Percentiles rank a stretch among this genome's conserved stretches.
Evolutionary conservation across 1,140 invertebrate species (phyloP).

Genomic region (Adoxophyes honmai): DNA sequence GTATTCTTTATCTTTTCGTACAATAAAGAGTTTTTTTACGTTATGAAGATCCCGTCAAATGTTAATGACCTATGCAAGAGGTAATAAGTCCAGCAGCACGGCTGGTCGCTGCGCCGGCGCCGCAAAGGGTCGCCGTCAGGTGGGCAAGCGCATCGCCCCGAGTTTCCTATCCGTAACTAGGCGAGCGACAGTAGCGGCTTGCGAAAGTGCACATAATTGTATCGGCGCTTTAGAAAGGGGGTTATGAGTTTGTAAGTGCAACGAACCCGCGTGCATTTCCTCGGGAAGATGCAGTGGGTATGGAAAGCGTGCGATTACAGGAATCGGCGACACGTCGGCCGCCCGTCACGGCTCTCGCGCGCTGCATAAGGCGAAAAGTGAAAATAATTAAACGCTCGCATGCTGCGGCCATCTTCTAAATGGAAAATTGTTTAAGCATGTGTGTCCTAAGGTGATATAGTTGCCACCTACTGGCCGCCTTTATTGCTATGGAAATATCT

Average conservation of each 20-base stretch:
- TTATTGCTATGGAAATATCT: too few relatives aligned
- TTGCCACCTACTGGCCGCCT: too few relatives aligned
- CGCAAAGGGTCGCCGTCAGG: slow-evolving; percentile 37
- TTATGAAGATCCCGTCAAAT: not conserved
- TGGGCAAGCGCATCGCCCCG: slow-evolving; percentile 57
- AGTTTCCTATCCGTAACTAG: slow-evolving; percentile 74
- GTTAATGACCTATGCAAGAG: not conserved
- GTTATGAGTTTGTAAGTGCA: slow-evolving; percentile 76
- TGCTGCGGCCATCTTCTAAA: too few relatives aligned
- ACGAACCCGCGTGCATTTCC: slow-evolving; percentile 71
- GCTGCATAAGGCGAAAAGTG: slow-evolving; percentile 61
- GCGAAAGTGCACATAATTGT: slow-evolving; percentile 77
- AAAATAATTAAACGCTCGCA: slow-evolving; percentile 43
- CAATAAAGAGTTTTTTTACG: too few relatives aligned
- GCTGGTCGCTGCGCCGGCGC: not conserved
- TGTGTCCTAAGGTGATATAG: too few relatives aligned
- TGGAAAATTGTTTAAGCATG: too few relatives aligned
- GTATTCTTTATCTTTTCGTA: too few relatives aligned
- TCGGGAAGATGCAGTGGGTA: slow-evolving; percentile 64
- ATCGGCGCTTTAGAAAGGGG: slow-evolving; percentile 76
- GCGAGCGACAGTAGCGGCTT: slow-evolving; percentile 73
- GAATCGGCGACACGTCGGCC: slow-evolving; percentile 46
- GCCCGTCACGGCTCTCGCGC: slow-evolving; percentile 47
- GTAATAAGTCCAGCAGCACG: too few relatives aligned
- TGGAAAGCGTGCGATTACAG: slow-evolving; percentile 70